A percentile compares a stretch with the other conserved stretches of the same genome.
Conservation (phyloP, 2,888 invertebrate genomes). For the Parascotia fuliginaria region DNA sequence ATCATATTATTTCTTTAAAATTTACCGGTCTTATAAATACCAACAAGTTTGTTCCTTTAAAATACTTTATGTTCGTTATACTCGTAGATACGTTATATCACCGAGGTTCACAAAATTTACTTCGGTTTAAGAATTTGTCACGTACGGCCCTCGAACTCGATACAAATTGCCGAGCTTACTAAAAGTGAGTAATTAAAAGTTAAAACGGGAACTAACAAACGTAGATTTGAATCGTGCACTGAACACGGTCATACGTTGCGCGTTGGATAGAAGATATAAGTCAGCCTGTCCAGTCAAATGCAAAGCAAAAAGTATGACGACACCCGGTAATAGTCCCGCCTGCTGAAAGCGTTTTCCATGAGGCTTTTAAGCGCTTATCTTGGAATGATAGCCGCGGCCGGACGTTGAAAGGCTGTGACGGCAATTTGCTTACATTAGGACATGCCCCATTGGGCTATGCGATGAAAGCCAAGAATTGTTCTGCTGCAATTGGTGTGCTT, state of each 20-base stretch:
- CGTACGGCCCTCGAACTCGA: conserved; percentile 9
- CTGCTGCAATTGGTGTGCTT: conserved; percentile 49
- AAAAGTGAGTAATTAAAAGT: conserved; percentile 42
- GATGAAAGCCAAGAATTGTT: conserved; percentile 59
- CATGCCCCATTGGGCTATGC: conserved; percentile 61
- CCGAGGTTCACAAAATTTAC: conserved; percentile 8
- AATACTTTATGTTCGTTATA: conserved; percentile 29
- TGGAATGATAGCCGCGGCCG: conserved; percentile 83
- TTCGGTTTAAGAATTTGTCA: conserved; percentile 23
- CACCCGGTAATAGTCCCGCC: conserved; percentile 72
- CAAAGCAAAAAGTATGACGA: conserved; percentile 73
- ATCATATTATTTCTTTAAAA: conserved; percentile 68
- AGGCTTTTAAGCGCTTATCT: conserved; percentile 86
- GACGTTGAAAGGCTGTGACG: conserved; percentile 82
- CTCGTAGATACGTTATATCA: conserved; percentile 18
- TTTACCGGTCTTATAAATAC: conserved; percentile 56
- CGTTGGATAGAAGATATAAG: conserved; percentile 57
- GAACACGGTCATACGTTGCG: conserved; percentile 52
- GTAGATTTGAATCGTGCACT: conserved; percentile 51
- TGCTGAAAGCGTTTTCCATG: conserved; percentile 80
- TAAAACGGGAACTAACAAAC: conserved; percentile 35
- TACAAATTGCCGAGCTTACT: conserved; percentile 12
- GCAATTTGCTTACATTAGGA: conserved; percentile 85
- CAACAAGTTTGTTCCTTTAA: conserved; percentile 28
- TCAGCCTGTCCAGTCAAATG: conserved; percentile 52